Base-by-base conservation (phyloP, 1,140 invertebrate species). In the Tyrophagus putrescentiae region DNA sequence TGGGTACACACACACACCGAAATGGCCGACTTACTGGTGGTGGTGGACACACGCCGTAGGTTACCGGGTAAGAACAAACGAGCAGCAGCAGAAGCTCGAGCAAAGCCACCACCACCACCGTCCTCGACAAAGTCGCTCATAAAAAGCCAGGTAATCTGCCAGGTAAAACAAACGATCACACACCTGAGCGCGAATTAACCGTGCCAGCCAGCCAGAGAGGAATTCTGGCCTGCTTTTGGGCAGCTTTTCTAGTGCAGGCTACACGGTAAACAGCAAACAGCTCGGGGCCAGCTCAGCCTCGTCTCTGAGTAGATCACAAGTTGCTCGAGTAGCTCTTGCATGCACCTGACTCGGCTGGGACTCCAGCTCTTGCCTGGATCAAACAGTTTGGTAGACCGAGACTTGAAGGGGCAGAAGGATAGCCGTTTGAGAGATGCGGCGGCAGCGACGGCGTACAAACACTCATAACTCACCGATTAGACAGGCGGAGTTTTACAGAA, bases 1-100 rank as follows among this genome's bases (percentile, higher is more conserved):
- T 48, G 31, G 45, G 45, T 48, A 48, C 45, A 48, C 45, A 48
- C 18, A n/a, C n/a, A n/a, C n/a, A n/a, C n/a, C n/a, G n/a, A n/a
- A n/a, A n/a, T n/a, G n/a, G n/a, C n/a, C n/a, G n/a, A n/a, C n/a
- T n/a, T n/a, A n/a, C n/a, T n/a, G n/a, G n/a, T n/a, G n/a, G n/a
- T n/a, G n/a, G n/a, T n/a, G 21, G 45, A 48, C 7, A 48, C 23
- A 7, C 45, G 21, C 45, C 7, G 45, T 48, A 29, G 45, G 45
- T 48, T 48, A 48, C 45, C 45, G 45, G 7, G 21, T 13, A 21
- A 48, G 45, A 25, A 29, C 45, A 21, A 21, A 13, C 45, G 31
- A 6, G 9, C 18, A 48, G 45, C 13, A 39, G 21, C 21, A 39
- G 36, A 13, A 21, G 13, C n/a, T n/a, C n/a, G n/a, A n/a, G n/a